Conservation (phyloP, 1,140 invertebrate genomes). For the Saccostrea cuccullata region DNA sequence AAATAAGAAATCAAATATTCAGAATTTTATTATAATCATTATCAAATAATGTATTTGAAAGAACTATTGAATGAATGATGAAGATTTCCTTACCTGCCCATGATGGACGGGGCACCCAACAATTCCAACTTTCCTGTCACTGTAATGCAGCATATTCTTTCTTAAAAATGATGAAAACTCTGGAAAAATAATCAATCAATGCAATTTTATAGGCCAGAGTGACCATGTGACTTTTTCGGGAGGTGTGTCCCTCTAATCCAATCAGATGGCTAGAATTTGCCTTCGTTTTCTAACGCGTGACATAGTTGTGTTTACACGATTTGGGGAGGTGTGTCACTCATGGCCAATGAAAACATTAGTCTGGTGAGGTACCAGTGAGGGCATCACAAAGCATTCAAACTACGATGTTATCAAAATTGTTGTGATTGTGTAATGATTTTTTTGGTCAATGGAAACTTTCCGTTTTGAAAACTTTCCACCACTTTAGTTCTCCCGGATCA, state of each 20-base stretch:
- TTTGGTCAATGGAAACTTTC: no score
- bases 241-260: conserved; percentile 35
- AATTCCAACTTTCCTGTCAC: conserved; percentile 40
- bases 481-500: no score
- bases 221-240: background rate
- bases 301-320: conserved; percentile 15
- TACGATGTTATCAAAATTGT: no score
- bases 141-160: conserved; percentile 11
- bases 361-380: background rate
- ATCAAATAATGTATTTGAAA: no score
- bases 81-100: conserved; percentile 48
- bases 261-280: conserved; percentile 1
- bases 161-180: conserved; percentile 13
- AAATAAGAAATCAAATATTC: no score
- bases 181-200: conserved; percentile 30
- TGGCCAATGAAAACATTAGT: background rate
- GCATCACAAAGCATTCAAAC: background rate
- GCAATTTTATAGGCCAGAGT: background rate
- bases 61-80: no score
- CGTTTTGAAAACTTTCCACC: no score
- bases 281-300: background rate
- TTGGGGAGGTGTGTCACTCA: conserved; percentile 13
- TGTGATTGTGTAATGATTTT: no score
- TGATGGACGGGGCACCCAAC: conserved; percentile 53
- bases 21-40: no score